These are phyloP conservation scores for Fukomys damarensis DNA, from an alignment of 2,113 vertebrate genomes.

Conservation along the genomic window DNA sequence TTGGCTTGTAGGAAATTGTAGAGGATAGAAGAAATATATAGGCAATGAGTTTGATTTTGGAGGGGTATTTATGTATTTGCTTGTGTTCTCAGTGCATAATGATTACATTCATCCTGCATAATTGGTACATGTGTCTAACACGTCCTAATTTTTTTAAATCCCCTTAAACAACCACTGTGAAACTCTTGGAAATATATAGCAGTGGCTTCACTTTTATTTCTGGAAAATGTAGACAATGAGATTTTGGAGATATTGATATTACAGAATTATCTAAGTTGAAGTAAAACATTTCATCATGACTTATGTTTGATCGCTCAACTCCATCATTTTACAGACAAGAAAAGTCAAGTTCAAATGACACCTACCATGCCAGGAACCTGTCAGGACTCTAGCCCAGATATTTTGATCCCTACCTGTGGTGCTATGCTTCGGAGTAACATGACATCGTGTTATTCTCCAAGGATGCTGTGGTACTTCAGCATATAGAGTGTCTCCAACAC, in stretches of 20 bases:
- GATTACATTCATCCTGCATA: not conserved
- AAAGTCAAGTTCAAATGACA: not conserved
- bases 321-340: not conserved
- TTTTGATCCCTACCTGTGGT: not conserved
- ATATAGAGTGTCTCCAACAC: not conserved
- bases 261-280: not conserved
- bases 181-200: not conserved
- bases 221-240: not conserved
- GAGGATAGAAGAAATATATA: not conserved
- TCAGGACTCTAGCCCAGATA: not conserved
- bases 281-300: not conserved
- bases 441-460: not conserved
- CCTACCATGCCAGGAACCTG: not conserved
- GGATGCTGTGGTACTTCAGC: accelerated
- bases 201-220: not conserved
- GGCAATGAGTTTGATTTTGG: not conserved
- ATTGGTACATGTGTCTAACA: not conserved
- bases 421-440: not conserved
- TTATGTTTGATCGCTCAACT: not conserved
- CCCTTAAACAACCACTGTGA: not conserved
- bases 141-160: not conserved
- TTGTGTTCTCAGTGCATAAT: not conserved
- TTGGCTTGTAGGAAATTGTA: not conserved
- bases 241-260: not conserved
- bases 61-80: not conserved